Base-by-base conservation (phyloP, 2,797 vertebrate species). In the Strix occidentalis region DNA sequence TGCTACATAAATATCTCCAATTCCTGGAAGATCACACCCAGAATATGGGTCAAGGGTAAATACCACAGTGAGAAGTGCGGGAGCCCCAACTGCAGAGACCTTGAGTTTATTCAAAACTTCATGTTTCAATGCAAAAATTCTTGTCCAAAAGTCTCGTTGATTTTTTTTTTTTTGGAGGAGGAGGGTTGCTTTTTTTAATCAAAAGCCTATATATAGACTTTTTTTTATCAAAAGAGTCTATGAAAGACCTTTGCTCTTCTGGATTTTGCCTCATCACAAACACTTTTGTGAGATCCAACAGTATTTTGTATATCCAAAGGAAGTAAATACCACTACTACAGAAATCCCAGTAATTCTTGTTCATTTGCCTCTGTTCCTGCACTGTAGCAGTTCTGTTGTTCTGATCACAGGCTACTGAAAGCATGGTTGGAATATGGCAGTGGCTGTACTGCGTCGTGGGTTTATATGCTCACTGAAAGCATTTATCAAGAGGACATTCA, bases 271-370 rank as follows among this genome's bases (percentile, higher is more conserved):
- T 65, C 41, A 33, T 6, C 84, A 60, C 54, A 58, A 57, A 28
- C 9, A 20, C 24, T 45, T 60, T 1, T 33, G 37, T 86, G 51
- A 37, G 29, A 5, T 46, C 51, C 24, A 43, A 1, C 0, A 1
- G 25, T 75, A 13, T 29, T 64, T 61, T 45, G 2, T 17, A 12
- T 5, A 35, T 33, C 29, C 57, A 61, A 48, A 69, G 61, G 35
- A 81, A 48, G 39, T 46, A 51, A 61, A 56, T 31, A n/a, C 37
- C 48, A 18, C 17, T 77, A 7, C 24, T n/a, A 21, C 53, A 45
- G 53, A 45, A 39, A 29, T 6, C 33, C 24, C 54, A 61, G 13
- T 13, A 8, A 15, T 43, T 24, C 14, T 25, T 26, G 6, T 3
- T 72, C 17, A 12, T 23, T 23, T 74, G 35, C 31, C 26, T 31